Evolutionary conservation across 2,888 invertebrate species (phyloP).

Genomic region (Azorinus chamasolen): DNA sequence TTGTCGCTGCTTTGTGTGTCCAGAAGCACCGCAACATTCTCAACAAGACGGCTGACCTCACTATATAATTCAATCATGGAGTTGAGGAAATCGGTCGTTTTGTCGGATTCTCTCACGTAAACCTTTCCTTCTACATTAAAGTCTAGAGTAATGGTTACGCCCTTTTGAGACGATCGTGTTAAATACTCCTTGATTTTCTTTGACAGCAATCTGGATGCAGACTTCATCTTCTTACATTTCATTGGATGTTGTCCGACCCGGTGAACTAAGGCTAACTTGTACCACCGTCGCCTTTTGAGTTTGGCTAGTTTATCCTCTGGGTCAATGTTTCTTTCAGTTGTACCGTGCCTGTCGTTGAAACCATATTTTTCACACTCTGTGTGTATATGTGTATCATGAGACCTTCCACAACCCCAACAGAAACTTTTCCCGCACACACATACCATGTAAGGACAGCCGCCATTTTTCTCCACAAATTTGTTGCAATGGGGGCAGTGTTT

Average conservation of each 20-base stretch:
- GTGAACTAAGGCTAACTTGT: slow-evolving; percentile 50
- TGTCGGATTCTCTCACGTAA: slow-evolving; percentile 24
- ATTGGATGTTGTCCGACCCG: slow-evolving; percentile 39
- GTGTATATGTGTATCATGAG: slow-evolving; percentile 8
- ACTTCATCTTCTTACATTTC: slow-evolving; percentile 27
- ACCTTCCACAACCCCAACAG: slow-evolving; percentile 72
- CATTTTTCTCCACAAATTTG: slow-evolving; percentile 68
- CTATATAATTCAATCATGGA: slow-evolving; percentile 57
- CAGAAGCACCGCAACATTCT: slow-evolving; percentile 61
- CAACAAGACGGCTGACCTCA: slow-evolving; percentile 64
- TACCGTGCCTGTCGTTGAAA: slow-evolving; percentile 7
- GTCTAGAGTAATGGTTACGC: slow-evolving; percentile 5
- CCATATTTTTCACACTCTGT: slow-evolving; percentile 8
- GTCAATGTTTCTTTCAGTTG: slow-evolving; percentile 6
- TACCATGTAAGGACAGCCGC: slow-evolving; percentile 68
- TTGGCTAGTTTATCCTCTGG: background rate
- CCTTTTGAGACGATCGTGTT: no score
- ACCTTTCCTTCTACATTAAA: slow-evolving; percentile 18
- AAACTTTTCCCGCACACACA: slow-evolving; percentile 68
- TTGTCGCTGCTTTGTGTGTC: slow-evolving; percentile 4
- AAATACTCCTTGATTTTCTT: background rate
- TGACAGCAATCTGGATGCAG: slow-evolving; percentile 23
- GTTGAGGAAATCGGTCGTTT: slow-evolving; percentile 42
- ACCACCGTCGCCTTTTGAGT: slow-evolving; percentile 27
- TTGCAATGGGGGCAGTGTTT: slow-evolving; percentile 72